phyloP scores from a whole-genome alignment of 2,797 vertebrate genomes.

The Sylvilagus floridanus region DNA sequence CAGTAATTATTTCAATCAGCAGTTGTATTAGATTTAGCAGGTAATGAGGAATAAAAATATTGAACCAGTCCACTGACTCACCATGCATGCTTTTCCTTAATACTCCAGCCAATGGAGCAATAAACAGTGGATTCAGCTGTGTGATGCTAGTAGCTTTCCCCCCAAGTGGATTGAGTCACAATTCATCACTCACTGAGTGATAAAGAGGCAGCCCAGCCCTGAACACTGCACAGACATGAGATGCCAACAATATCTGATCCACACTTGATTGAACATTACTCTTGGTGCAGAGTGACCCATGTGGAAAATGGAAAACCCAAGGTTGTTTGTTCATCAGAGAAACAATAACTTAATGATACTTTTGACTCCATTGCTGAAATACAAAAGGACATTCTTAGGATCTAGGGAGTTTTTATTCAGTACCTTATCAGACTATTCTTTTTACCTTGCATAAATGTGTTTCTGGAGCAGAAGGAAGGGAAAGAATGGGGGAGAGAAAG shows the following conservation, averaged over 20 bases:
- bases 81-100: neutral
- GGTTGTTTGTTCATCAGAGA: neutral
- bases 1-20: conserved; percentile 54
- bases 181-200: neutral
- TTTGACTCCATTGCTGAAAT: neutral
- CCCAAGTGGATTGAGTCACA: neutral
- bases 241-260: too few species aligned
- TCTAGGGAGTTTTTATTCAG: conserved; percentile 46
- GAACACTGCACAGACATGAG: neutral
- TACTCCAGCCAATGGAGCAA: neutral
- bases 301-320: neutral
- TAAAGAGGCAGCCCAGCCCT: neutral
- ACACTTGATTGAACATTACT: too few species aligned
- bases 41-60: conserved; percentile 13
- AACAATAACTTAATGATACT: neutral
- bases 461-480: neutral
- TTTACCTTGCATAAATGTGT: neutral
- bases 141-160: neutral
- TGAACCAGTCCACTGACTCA: neutral
- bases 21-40: neutral
- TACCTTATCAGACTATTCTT: conserved; percentile 13
- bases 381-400: neutral
- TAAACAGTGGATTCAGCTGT: neutral
- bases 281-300: neutral
- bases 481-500: neutral